Percentiles rank a stretch among this genome's conserved stretches.
phyloP scores from a whole-genome alignment of 2,113 vertebrate genomes.

The Gulo gulo region DNA sequence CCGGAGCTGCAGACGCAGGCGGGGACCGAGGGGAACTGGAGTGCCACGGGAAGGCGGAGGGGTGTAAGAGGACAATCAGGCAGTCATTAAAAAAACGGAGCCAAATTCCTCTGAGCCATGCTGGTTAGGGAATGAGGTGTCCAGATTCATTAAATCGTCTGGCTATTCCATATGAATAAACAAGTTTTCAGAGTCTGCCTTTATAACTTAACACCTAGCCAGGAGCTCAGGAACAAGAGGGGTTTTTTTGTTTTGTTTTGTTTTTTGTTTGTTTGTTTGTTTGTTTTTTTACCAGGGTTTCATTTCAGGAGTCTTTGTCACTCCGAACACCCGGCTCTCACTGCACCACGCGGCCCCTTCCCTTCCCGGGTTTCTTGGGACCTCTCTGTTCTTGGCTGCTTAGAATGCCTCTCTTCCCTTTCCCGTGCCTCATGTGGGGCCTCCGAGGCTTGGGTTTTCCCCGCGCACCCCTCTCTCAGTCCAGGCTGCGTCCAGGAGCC shows the following conservation, averaged over 20 bases:
- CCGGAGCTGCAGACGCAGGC: neutral
- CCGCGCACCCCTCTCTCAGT: neutral
- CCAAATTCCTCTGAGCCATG: neutral
- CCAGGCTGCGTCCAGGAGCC: neutral
- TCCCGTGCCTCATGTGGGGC: conserved; percentile 11
- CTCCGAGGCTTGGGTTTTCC: neutral
- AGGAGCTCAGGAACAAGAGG: neutral
- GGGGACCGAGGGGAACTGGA: neutral
- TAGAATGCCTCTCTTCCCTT: neutral
- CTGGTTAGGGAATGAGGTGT: neutral
- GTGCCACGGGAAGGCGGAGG: neutral
- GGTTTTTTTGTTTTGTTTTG: too few species aligned
- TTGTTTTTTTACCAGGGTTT: neutral
- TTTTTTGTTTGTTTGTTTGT: too few species aligned
- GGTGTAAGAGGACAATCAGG: neutral
- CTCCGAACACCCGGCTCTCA: neutral
- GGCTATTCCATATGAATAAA: neutral
- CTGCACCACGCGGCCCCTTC: neutral
- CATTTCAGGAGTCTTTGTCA: neutral
- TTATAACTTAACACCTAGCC: neutral
- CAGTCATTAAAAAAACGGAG: neutral
- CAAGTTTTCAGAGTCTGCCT: neutral
- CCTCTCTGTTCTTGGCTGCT: neutral
- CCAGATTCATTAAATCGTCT: neutral
- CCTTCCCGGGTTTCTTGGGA: neutral